phyloP scores from a whole-genome alignment of 2,797 vertebrate species.

The Argyrosomus regius region DNA sequence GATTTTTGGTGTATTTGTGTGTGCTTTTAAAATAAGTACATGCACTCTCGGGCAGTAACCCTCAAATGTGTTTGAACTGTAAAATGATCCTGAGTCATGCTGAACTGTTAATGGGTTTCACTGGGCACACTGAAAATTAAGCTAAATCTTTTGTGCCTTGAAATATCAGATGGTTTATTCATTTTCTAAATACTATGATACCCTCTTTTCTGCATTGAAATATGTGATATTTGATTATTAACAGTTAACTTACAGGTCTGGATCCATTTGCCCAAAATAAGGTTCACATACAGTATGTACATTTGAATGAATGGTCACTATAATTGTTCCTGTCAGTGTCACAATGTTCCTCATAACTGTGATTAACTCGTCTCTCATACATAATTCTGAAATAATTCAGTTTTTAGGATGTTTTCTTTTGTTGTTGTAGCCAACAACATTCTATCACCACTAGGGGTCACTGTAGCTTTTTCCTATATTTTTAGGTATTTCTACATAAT shows the following conservation, averaged over 20 bases:
- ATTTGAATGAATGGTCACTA: background rate
- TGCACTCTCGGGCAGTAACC: background rate
- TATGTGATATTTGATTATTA: background rate
- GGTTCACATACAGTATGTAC: background rate
- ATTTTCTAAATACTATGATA: background rate
- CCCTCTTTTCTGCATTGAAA: background rate
- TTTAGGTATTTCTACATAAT: background rate
- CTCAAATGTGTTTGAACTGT: background rate
- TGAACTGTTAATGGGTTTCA: background rate
- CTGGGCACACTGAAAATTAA: too few species aligned
- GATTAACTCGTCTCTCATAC: background rate
- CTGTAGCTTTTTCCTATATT: background rate
- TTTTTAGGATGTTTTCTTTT: background rate
- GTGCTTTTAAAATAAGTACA: background rate
- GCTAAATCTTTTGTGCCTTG: background rate
- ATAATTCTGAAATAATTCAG: background rate
- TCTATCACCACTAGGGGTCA: background rate
- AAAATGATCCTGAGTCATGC: background rate
- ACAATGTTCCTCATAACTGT: background rate
- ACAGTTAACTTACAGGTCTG: background rate
- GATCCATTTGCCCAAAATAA: background rate
- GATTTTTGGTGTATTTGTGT: background rate
- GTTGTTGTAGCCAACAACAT: background rate
- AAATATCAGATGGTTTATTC: background rate
- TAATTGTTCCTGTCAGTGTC: background rate